phyloP scores from a whole-genome alignment of 2,113 vertebrate genomes.

The Paedocypris sp. region DNA sequence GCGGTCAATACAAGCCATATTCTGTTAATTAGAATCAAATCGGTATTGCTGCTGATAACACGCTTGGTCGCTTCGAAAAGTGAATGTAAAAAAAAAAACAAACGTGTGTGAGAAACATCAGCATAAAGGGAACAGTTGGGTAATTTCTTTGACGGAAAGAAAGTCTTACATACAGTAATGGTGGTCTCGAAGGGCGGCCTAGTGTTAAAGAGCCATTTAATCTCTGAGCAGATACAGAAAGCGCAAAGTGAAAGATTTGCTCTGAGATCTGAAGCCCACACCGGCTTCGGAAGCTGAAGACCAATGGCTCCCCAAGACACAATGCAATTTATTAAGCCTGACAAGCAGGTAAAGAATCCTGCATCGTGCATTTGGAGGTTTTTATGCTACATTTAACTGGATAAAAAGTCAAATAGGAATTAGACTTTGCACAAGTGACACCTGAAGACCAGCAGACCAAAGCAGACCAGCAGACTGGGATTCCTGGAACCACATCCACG shows the following conservation, averaged over 20 bases:
- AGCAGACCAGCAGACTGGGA: no score
- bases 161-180: neutral
- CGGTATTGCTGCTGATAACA: no score
- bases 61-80: neutral
- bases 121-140: no score
- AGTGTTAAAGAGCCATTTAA: neutral
- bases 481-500: no score
- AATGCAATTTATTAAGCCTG: slow-evolving; percentile 18
- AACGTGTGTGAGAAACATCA: neutral
- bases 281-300: slow-evolving; percentile 1
- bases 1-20: no score
- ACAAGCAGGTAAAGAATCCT: slow-evolving; percentile 2
- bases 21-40: no score
- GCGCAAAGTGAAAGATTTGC: neutral
- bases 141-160: neutral
- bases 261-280: neutral
- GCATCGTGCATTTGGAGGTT: neutral
- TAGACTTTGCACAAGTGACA: neutral
- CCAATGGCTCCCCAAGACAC: neutral
- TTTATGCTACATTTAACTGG: neutral
- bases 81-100: neutral
- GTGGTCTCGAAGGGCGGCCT: neutral
- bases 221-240: neutral
- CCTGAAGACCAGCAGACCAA: neutral
- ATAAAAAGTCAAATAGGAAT: neutral